phyloP scores from a whole-genome alignment of 2,888 invertebrate species.

The Drosophila histrio region DNA sequence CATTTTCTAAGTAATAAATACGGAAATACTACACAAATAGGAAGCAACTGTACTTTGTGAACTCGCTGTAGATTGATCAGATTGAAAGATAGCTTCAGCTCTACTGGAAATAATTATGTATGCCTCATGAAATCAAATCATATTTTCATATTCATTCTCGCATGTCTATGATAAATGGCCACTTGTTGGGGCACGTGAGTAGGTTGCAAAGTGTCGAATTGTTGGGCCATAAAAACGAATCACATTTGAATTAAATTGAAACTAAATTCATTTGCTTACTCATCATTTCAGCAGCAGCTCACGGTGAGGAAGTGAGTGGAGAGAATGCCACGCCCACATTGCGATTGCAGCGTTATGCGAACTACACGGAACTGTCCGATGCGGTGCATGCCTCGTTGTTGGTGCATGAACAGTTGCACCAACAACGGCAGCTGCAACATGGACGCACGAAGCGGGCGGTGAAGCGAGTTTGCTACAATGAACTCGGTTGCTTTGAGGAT shows the following conservation, averaged over 20 bases:
- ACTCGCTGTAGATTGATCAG: not conserved
- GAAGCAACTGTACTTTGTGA: not conserved
- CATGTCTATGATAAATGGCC: not conserved
- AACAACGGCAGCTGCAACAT: conserved; percentile 45
- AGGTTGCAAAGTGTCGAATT: conserved; percentile 23
- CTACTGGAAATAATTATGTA: not conserved
- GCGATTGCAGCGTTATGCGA: conserved; percentile 30
- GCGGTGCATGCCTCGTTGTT: conserved; percentile 71
- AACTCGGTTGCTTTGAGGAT: conserved; percentile 96
- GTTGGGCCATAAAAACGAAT: conserved; percentile 3
- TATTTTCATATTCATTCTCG: conserved; percentile 4
- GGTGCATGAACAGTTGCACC: conserved; percentile 58
- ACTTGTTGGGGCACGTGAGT: conserved; percentile 24
- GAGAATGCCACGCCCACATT: conserved; percentile 24
- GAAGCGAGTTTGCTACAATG: conserved; percentile 93
- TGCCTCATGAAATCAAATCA: not conserved
- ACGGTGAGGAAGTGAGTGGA: conserved; percentile 35
- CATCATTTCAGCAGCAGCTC: conserved; percentile 42
- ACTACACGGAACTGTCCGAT: conserved; percentile 65
- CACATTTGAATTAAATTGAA: not conserved
- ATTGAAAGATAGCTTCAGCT: not conserved
- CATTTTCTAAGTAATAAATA: too few relatives aligned
- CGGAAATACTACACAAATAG: not conserved
- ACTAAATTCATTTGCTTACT: not conserved
- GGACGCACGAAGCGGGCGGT: conserved; percentile 90